Evolutionary conservation across 37 sponge, comb jelly and placozoan species (phyloP).

Genomic region (Amphimedon queenslandica): DNA sequence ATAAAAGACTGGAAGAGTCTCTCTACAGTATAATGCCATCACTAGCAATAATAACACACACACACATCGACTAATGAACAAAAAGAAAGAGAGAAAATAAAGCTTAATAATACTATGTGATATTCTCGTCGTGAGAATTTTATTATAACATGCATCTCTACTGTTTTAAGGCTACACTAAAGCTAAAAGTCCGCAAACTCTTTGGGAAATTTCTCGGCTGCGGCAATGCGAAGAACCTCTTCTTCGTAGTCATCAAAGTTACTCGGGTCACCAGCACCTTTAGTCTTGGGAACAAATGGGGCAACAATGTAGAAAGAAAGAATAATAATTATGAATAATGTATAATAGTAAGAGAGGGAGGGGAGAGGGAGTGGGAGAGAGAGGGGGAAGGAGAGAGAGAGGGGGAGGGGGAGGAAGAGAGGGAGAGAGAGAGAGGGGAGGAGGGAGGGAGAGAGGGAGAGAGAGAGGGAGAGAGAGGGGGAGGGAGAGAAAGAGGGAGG

Average conservation of each 20-base stretch:
- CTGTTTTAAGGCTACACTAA: too few species aligned
- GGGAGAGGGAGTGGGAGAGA: neutral
- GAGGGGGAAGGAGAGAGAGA: constrained; percentile 2
- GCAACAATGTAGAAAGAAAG: constrained; percentile 87
- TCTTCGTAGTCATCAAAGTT: constrained; percentile 99
- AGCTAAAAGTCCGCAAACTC: constrained; percentile 95
- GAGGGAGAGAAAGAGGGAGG: neutral
- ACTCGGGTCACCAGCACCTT: constrained; percentile 94
- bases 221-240: constrained; percentile 81
- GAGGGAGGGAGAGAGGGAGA: constrained; percentile 10
- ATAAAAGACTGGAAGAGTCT: too few species aligned
- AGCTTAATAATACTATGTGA: neutral
- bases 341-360: neutral
- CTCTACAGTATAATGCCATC: too few species aligned
- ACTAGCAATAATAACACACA: too few species aligned
- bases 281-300: constrained; percentile 93
- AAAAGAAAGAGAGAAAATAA: neutral
- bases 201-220: constrained; percentile 79
- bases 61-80: too few species aligned
- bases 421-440: constrained; percentile 7
- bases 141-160: too few species aligned
- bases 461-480: constrained; percentile 5
- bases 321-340: too few species aligned
- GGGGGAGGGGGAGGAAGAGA: neutral
- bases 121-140: neutral